phyloP scores from a whole-genome alignment of 2,113 vertebrate genomes.

The Xyrauchen texanus region DNA sequence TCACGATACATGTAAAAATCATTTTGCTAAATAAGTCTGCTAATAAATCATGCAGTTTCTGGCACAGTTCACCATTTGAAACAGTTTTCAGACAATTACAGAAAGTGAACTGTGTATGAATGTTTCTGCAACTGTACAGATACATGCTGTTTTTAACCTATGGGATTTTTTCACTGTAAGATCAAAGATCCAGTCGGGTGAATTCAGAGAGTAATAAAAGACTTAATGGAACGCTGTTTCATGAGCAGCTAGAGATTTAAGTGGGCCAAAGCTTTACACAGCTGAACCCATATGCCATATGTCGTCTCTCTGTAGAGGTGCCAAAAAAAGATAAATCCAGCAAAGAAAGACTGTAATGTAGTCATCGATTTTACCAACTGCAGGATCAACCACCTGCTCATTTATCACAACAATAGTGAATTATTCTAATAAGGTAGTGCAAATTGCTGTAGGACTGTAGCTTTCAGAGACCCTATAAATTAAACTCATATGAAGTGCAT shows the following conservation, averaged over 20 bases:
- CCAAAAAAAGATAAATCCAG: slow-evolving; percentile 19
- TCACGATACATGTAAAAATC: too few species aligned
- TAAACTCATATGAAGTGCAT: neutral
- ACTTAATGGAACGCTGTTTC: slow-evolving; percentile 16
- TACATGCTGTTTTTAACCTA: slow-evolving; percentile 9
- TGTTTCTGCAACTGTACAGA: too few species aligned
- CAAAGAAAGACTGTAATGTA: slow-evolving; percentile 11
- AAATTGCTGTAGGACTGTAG: neutral
- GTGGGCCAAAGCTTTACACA: slow-evolving; percentile 8
- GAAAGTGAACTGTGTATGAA: too few species aligned
- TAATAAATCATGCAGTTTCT: too few species aligned
- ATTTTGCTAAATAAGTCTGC: too few species aligned
- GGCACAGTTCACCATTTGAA: too few species aligned
- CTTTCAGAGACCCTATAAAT: neutral
- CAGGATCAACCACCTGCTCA: slow-evolving; percentile 22
- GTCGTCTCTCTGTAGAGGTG: neutral
- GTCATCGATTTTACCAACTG: slow-evolving; percentile 37
- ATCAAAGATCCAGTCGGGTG: slow-evolving; percentile 1
- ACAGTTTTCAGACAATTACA: too few species aligned
- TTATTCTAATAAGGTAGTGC: neutral
- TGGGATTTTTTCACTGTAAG: slow-evolving; percentile 9
- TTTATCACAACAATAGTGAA: slow-evolving; percentile 24
- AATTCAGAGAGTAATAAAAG: neutral
- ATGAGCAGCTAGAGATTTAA: slow-evolving; percentile 8
- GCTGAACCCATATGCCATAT: slow-evolving; percentile 24